Evolutionary conservation across 2,888 invertebrate species (phyloP).

Genomic region (Ectobius pallidus): DNA sequence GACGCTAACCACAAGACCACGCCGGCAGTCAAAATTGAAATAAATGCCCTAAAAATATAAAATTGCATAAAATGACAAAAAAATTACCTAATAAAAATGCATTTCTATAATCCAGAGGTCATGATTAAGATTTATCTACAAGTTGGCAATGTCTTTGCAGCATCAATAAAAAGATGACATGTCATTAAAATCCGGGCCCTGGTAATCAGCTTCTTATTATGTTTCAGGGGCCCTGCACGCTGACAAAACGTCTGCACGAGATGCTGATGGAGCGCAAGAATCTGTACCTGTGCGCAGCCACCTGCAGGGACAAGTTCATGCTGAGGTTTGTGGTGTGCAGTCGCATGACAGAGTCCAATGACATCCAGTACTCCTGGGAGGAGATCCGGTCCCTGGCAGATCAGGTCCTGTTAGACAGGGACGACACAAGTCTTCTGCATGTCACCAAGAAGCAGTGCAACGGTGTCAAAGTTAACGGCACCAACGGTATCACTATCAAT

Average conservation of each 20-base stretch:
- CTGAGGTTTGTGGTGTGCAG: conserved; percentile 86
- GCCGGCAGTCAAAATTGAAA: too few relatives aligned
- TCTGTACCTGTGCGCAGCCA: conserved; percentile 82
- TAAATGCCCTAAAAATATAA: too few relatives aligned
- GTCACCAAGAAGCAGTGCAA: background rate
- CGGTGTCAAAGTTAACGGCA: background rate
- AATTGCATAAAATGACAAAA: too few relatives aligned
- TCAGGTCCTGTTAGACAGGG: background rate
- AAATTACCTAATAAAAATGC: too few relatives aligned
- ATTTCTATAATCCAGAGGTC: too few relatives aligned
- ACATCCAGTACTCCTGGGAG: conserved; percentile 79
- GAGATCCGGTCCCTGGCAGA: conserved; percentile 67
- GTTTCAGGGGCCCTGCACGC: conserved; percentile 65
- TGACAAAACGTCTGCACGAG: conserved; percentile 74
- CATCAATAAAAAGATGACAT: too few relatives aligned
- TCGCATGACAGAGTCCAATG: conserved; percentile 68
- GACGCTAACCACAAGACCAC: too few relatives aligned
- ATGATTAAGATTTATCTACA: too few relatives aligned
- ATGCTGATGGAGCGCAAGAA: conserved; percentile 75
- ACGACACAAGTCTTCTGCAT: background rate
- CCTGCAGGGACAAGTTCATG: conserved; percentile 69
- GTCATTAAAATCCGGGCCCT: too few relatives aligned
- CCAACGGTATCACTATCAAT: background rate
- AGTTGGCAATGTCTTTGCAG: too few relatives aligned
- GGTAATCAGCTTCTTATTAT: too few relatives aligned